Base-by-base conservation (phyloP, 2,113 vertebrate species). In the Phodopus roborovskii region DNA sequence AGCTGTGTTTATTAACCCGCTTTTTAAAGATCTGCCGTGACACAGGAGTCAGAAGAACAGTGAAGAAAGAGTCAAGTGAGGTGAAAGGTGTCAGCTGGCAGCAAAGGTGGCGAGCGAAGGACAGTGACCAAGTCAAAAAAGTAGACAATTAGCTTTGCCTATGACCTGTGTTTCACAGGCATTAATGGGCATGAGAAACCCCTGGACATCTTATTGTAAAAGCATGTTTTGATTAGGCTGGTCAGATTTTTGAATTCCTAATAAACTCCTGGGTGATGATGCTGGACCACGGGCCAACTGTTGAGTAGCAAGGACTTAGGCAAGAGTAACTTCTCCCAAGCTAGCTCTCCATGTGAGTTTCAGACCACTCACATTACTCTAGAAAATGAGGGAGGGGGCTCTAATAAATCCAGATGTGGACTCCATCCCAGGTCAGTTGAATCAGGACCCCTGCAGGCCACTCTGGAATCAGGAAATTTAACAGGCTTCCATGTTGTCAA, bases 1-100 rank as follows among this genome's bases (percentile, higher is more conserved):
- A 82, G 56, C 88, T 82, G 90, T 93, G n/a, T 86, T 91, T 56
- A 87, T 70, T 64, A 95, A 64, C 88, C 83, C 90, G n/a, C 45
- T 85, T 73, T 74, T 70, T n/a, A 95, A 45, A 88, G 83, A 79
- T 68, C 74, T 94, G 48, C 62, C 39, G 48, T 36, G 48, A 82
- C 42, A 84, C 4, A 50, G 73, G 58, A 93, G 79, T 58, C 70
- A 87, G 81, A 90, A 91, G 94, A 75, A 85, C 73, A n/a, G 88
- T 86, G 68, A 60, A 91, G 75, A 70, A 74, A 94, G 71, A 90
- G 81, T 36, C 87, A 85, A 91, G 17, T 39, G 75, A 90, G 39
- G 75, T 71, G 78, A n/a, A 74, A 93, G 79, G 6, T 87, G 11
- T 89, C 86, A 89, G 77, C 26, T 56, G 62, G 7, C 1, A 70